Base-by-base conservation (phyloP, 1,140 invertebrate genomes). In the Pachypsylla venusta region DNA sequence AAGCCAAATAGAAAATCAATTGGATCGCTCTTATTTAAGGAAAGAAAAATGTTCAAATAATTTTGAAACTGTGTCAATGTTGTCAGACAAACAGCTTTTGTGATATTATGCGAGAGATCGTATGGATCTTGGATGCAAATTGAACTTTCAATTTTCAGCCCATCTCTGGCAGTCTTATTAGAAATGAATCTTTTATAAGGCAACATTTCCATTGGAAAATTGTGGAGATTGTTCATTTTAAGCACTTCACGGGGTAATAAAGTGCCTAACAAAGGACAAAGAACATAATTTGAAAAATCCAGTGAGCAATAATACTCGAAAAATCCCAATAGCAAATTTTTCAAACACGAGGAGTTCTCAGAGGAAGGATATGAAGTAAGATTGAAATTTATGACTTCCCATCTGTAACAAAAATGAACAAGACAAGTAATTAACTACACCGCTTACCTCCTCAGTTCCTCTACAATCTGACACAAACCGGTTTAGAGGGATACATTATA, bases 41-140 rank as follows among this genome's bases (percentile, higher is more conserved):
- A 3, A n/a, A n/a, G 22, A 4, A 48, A 7, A 22, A 19, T 48
- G 4, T 5, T n/a, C n/a, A 48, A 3, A 22, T 48, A 3, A 22
- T 48, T n/a, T 22, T 48, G 42, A 4, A 48, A 22, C 4, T 19
- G 42, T 3, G 4, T 10, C 7, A 19, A 4, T n/a, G 42, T 48
- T 3, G 42, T 3, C n/a, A 19, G 42, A 22, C n/a, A 19, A 4
- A 48, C 42, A 7, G 42, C 42, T 22, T 48, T 48, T 7, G 7
- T 10, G 42, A 48, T 48, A 22, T 48, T 48, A 19, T 48, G 42
- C 4, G 42, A 48, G 7, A 48, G 16, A 22, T 48, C 42, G 42
- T 48, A 48, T 48, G 42, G 42, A 22, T 48, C 42, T 19, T 48
- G 42, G n/a, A 48, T 48, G n/a, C 42, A 48, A 19, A 48, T 3